These are phyloP conservation scores for Ips nitidus DNA, from an alignment of 1,140 invertebrate genomes.

Conservation along the genomic window DNA sequence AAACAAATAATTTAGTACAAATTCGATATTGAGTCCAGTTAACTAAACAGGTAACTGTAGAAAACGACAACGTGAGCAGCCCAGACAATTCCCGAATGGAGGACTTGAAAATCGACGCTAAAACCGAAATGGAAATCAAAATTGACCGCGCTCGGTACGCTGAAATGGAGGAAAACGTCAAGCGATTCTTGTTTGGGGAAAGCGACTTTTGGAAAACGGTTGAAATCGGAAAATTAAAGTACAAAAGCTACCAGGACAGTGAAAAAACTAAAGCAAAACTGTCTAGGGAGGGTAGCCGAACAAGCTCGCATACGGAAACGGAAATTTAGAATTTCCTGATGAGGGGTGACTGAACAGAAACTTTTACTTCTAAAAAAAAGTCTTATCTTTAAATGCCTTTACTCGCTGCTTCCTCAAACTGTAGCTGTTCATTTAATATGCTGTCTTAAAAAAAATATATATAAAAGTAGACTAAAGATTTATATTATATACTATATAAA, in stretches of 20 bases:
- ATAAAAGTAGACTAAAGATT: too few species aligned
- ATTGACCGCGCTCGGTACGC: slow-evolving; percentile 45
- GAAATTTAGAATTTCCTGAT: slow-evolving; percentile 38
- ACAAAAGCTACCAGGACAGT: slow-evolving; percentile 37
- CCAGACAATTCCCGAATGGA: slow-evolving; percentile 44
- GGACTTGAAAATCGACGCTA: slow-evolving; percentile 8
- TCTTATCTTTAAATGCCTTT: not conserved
- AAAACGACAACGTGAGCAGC: slow-evolving; percentile 36
- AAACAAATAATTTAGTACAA: not conserved
- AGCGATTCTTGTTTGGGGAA: slow-evolving; percentile 49
- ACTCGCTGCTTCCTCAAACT: too few species aligned
- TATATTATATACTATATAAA: too few species aligned
- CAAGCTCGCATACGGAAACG: slow-evolving; percentile 41
- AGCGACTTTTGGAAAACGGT: slow-evolving; percentile 48
- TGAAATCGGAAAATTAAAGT: slow-evolving; percentile 45
- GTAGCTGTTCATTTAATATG: too few species aligned
- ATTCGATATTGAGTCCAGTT: not conserved
- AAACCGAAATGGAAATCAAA: slow-evolving; percentile 44
- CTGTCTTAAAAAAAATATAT: too few species aligned
- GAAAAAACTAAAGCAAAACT: slow-evolving; percentile 15
- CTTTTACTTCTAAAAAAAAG: not conserved
- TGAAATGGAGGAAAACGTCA: slow-evolving; percentile 51
- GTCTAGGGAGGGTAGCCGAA: slow-evolving; percentile 27
- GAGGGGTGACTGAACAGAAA: not conserved
- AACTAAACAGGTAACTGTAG: slow-evolving; percentile 36